A percentile compares a stretch with the other conserved stretches of the same genome.
Conservation (phyloP, 2,113 vertebrate species). For the Phalacrocorax aristotelis region DNA sequence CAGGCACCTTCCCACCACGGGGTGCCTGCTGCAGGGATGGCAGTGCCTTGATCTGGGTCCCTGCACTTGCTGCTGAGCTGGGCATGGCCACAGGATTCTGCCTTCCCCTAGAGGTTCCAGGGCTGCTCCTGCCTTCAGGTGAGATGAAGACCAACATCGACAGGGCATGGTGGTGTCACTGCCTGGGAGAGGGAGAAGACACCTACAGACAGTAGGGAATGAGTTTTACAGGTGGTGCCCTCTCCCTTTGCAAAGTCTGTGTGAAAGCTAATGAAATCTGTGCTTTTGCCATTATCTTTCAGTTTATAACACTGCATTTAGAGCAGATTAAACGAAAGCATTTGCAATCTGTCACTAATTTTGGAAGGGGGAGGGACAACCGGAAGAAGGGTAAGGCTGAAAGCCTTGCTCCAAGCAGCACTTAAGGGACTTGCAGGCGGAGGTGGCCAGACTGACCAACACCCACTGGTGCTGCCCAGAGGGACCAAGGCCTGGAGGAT, state of each 20-base stretch:
- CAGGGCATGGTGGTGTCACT: rapidly evolving
- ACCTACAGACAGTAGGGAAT: rapidly evolving
- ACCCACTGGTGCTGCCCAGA: rapidly evolving
- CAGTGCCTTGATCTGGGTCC: neutral
- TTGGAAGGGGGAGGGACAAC: neutral
- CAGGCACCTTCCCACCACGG: rapidly evolving
- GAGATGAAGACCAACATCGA: rapidly evolving
- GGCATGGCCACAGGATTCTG: rapidly evolving
- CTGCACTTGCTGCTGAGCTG: rapidly evolving
- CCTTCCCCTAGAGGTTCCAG: too few relatives aligned
- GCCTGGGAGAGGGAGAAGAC: neutral
- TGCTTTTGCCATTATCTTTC: neutral
- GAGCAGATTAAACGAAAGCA: neutral
- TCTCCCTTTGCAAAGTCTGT: neutral
- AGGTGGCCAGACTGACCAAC: rapidly evolving
- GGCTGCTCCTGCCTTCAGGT: neutral
- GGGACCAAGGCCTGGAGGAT: neutral
- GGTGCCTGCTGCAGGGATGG: neutral
- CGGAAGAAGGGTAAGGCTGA: neutral
- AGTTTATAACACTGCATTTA: neutral
- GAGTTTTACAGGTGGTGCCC: neutral
- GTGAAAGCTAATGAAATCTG: rapidly evolving
- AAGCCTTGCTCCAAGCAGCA: rapidly evolving
- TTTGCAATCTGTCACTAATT: neutral
- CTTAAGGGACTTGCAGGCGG: rapidly evolving